A percentile compares a stretch with the other conserved stretches of the same genome.
These are phyloP conservation scores for Turritopsis dohrnii DNA, from an alignment of 30 jellyfish, hydroid and myxozoan species.

Conservation along the genomic window DNA sequence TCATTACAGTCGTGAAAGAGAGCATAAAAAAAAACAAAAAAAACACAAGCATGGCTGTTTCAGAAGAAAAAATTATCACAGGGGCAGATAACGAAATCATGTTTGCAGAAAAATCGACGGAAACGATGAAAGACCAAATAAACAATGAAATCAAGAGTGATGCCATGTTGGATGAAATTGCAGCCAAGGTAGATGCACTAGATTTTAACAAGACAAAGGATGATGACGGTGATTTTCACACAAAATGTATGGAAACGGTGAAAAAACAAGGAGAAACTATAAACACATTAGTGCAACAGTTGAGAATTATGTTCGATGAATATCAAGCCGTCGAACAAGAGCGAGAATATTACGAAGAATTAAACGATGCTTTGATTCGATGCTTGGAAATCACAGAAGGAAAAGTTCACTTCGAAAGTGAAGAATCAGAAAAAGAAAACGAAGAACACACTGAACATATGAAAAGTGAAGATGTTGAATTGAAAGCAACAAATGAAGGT, in stretches of 20 bases:
- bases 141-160: conserved; percentile 19
- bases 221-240: conserved; percentile 7
- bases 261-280: conserved; percentile 35
- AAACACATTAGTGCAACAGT: conserved; percentile 18
- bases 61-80: conserved; percentile 22
- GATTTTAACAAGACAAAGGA: conserved; percentile 21
- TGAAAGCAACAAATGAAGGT: not conserved
- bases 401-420: conserved; percentile 14
- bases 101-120: conserved; percentile 1
- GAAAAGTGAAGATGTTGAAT: conserved; percentile 2
- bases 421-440: not conserved
- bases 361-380: conserved; percentile 33
- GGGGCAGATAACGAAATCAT: conserved; percentile 23
- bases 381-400: conserved; percentile 37
- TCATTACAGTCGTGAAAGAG: not conserved
- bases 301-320: conserved; percentile 29
- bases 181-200: conserved; percentile 42
- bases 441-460: not conserved
- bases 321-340: conserved; percentile 25
- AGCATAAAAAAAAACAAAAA: not conserved
- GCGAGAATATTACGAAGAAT: conserved; percentile 41
- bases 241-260: conserved; percentile 23
- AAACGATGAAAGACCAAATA: not conserved
- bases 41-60: conserved; percentile 16
- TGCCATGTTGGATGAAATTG: conserved; percentile 38